Evolutionary conservation across 2,113 vertebrate species (phyloP), one percentile per base, ranked within the genome.

Genomic region (Pogona vitticeps): DNA sequence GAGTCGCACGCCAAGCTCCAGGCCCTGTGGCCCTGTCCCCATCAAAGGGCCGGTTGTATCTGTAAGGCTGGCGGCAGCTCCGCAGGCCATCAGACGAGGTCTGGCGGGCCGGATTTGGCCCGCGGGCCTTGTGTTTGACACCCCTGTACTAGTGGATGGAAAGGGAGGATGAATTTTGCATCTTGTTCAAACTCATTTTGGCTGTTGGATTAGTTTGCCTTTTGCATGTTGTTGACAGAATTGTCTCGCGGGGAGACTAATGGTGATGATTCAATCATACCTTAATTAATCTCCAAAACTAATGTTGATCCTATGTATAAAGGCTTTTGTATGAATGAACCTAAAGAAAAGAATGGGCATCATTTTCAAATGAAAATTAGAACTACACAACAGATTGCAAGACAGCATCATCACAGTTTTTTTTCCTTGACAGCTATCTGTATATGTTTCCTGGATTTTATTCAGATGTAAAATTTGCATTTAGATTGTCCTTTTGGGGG

Each of bases 401-500:
- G 80, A 73, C 88, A 59, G 90, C 88, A 85, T 90, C 0, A 8
- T 8, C 52, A 76, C 14, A 65, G 76, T 65, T 13, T 52, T 81
- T 77, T 85, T 82, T 81, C 83, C 18, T 4, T 18, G 80, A 86
- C 36, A 20, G 5, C 91, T 84, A 86, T 91, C 92, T 90, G 88
- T 86, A 86, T 6, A 23, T 65, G 85, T 52, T 89, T 76, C 81
- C 86, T 88, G 31, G 33, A 88, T 94, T 86, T 94, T 89, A 91
- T 93, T 91, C 90, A 93, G 90, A 90, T 92, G 76, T 72, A 88
- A 79, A 94, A 95, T 94, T 95, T 94, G 87, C 94, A 94, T 95
- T 94, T 95, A 93, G 89, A 94, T 93, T 94, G 84, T 80, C 85
- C 80, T 91, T 28, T 83, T 73, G 36, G 75, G 80, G 7, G 8